Conservation (phyloP, 1,140 invertebrate species). For the Gonatopus flavifemur region DNA sequence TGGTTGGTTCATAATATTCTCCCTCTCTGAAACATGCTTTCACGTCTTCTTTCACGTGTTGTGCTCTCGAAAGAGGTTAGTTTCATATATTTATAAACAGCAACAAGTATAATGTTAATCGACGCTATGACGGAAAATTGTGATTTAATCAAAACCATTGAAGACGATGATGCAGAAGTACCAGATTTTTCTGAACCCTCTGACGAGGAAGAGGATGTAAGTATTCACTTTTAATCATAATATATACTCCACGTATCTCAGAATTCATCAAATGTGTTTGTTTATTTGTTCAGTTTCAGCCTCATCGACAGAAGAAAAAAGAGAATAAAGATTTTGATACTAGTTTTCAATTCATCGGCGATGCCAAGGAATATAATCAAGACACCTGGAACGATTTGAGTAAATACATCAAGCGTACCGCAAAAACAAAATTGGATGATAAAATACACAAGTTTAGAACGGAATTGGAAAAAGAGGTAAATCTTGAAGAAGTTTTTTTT, state of each 20-base stretch:
- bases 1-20: too few species aligned
- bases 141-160: slow-evolving; percentile 72
- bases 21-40: too few species aligned
- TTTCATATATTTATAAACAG: not conserved
- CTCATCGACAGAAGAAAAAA: slow-evolving; percentile 72
- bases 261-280: slow-evolving; percentile 4
- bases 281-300: slow-evolving; percentile 68
- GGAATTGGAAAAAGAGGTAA: slow-evolving; percentile 51
- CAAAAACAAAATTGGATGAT: slow-evolving; percentile 79
- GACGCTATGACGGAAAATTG: slow-evolving; percentile 29
- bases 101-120: slow-evolving; percentile 2
- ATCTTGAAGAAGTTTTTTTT: too few species aligned
- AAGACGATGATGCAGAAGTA: slow-evolving; percentile 77
- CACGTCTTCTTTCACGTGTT: too few species aligned
- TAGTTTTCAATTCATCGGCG: slow-evolving; percentile 74
- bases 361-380: slow-evolving; percentile 73
- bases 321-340: slow-evolving; percentile 73
- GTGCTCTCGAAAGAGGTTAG: too few species aligned
- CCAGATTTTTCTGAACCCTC: slow-evolving; percentile 78
- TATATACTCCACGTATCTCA: not conserved
- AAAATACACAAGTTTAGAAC: slow-evolving; percentile 73
- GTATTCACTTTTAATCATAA: slow-evolving; percentile 18
- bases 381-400: slow-evolving; percentile 84
- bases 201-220: slow-evolving; percentile 79
- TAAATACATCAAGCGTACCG: slow-evolving; percentile 81